phyloP scores from a whole-genome alignment of 2,797 vertebrate genomes.

The Allobates femoralis region DNA sequence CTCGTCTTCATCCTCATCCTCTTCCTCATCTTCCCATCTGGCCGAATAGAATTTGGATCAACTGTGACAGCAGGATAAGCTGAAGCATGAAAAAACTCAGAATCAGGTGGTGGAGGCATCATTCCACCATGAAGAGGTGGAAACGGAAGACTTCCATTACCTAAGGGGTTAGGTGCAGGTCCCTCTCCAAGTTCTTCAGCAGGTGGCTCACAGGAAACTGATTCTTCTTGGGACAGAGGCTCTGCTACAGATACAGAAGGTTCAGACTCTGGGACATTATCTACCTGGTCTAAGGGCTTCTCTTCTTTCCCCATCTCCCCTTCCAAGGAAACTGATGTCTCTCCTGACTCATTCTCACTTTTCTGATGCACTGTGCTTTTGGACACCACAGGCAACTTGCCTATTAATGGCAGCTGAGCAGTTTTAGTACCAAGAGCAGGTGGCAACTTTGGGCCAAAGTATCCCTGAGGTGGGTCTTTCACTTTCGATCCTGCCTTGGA shows the following conservation, averaged over 20 bases:
- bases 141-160: slow-evolving; percentile 71
- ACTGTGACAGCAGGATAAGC: slow-evolving; percentile 82
- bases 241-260: slow-evolving; percentile 69
- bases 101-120: slow-evolving; percentile 85
- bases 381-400: slow-evolving; percentile 89
- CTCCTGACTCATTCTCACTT: slow-evolving; percentile 77
- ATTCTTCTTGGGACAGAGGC: slow-evolving; percentile 69
- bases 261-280: slow-evolving; percentile 69
- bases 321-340: slow-evolving; percentile 72
- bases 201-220: slow-evolving; percentile 55
- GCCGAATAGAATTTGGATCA: slow-evolving; percentile 82
- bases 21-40: slow-evolving; percentile 73
- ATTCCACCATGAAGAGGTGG: slow-evolving; percentile 76
- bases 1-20: slow-evolving; percentile 73
- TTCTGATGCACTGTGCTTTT: slow-evolving; percentile 82
- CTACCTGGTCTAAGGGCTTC: slow-evolving; percentile 64
- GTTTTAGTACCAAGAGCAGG: slow-evolving; percentile 89
- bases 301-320: slow-evolving; percentile 75
- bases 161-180: slow-evolving; percentile 71
- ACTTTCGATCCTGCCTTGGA: slow-evolving; percentile 89
- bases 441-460: slow-evolving; percentile 96
- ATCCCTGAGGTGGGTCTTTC: slow-evolving; percentile 96
- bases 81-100: slow-evolving; percentile 82
- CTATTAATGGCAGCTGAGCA: slow-evolving; percentile 91
- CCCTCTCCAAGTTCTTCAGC: slow-evolving; percentile 68